A percentile compares a stretch with the other conserved stretches of the same genome.
phyloP scores from a whole-genome alignment of 30 jellyfish, hydroid and myxozoan species.

The Turritopsis dohrnii region DNA sequence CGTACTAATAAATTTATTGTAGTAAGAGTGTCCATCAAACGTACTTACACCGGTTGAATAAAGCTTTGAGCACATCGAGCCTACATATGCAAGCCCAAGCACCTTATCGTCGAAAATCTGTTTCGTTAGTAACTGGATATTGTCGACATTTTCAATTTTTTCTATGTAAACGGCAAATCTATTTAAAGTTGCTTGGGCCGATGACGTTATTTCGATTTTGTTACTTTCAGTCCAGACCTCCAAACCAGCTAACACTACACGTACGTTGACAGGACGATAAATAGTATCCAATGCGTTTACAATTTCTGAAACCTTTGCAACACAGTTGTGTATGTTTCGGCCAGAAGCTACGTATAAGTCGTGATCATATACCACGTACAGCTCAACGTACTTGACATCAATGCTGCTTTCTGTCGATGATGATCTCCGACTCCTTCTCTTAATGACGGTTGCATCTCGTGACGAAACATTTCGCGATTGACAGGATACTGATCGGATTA shows the following conservation, averaged over 20 bases:
- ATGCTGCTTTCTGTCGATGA: background rate
- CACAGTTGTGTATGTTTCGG: background rate
- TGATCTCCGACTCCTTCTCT: background rate
- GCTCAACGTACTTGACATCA: background rate
- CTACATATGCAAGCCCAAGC: slow-evolving; percentile 50
- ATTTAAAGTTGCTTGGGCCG: background rate
- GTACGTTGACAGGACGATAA: slow-evolving; percentile 46
- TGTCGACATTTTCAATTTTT: background rate
- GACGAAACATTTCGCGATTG: background rate
- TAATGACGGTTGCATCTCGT: background rate
- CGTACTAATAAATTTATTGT: slow-evolving; percentile 2
- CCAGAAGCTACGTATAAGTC: background rate
- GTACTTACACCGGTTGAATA: background rate
- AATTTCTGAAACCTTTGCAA: slow-evolving; percentile 34
- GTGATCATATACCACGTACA: background rate
- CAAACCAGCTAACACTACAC: slow-evolving; percentile 53
- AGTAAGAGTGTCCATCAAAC: background rate
- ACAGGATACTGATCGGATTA: background rate
- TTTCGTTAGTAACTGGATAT: slow-evolving; percentile 4
- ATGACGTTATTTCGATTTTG: background rate
- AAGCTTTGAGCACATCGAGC: slow-evolving; percentile 45
- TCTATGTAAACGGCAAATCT: background rate
- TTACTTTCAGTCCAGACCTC: slow-evolving; percentile 65
- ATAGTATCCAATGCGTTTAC: slow-evolving; percentile 50
- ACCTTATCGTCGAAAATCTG: background rate